These are phyloP conservation scores for Ophthalmolycus amberensis DNA, from an alignment of 2,113 vertebrate species.

Conservation along the genomic window DNA sequence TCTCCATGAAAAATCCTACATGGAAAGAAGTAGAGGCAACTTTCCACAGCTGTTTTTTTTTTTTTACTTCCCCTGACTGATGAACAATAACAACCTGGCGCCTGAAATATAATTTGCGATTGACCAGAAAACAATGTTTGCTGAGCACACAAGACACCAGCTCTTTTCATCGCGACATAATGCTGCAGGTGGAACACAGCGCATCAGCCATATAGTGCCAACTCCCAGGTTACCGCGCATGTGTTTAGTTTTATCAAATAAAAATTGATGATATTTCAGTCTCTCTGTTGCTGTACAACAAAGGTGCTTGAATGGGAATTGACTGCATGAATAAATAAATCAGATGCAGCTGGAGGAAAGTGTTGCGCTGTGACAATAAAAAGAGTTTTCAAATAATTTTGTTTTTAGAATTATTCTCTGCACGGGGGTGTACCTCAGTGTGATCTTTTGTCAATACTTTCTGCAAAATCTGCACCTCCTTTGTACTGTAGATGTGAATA, in stretches of 20 bases:
- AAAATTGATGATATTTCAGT: conserved; percentile 48
- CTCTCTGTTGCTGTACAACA: conserved; percentile 42
- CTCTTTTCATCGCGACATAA: conserved; percentile 31
- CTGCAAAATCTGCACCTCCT: background rate
- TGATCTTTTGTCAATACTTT: conserved; percentile 2
- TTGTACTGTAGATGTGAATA: conserved; percentile 3
- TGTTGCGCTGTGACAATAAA: background rate
- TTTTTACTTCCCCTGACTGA: conserved; percentile 5
- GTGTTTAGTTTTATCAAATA: conserved; percentile 53
- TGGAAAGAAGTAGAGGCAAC: background rate
- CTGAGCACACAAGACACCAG: conserved; percentile 14
- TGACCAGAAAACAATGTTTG: conserved; percentile 20
- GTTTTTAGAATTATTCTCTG: background rate
- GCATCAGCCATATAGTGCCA: conserved; percentile 9
- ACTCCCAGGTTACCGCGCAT: conserved; percentile 20
- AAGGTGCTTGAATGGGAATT: conserved; percentile 40
- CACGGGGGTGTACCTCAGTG: background rate
- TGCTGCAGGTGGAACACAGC: background rate
- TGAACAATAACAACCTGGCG: conserved; percentile 6
- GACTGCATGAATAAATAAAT: conserved; percentile 53
- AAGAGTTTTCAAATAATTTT: conserved; percentile 4
- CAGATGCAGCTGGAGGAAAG: conserved; percentile 27
- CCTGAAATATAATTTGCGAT: conserved; percentile 10
- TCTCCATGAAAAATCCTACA: conserved; percentile 10
- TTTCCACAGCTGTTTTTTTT: background rate